phyloP scores from a whole-genome alignment of 1,140 invertebrate species.

The Drosophila pachea region DNA sequence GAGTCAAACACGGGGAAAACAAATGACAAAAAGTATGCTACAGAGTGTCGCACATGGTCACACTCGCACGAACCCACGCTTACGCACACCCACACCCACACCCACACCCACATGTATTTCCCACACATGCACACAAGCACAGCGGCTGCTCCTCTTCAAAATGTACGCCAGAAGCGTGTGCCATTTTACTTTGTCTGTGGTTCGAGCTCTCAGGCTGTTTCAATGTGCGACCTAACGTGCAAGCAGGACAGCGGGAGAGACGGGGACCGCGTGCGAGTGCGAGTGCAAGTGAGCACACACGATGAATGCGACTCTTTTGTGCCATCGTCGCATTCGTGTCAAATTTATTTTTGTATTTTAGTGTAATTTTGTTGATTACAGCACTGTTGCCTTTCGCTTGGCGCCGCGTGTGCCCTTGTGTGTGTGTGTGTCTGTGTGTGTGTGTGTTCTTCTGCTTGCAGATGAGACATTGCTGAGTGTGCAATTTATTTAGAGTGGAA shows the following conservation, averaged over 20 bases:
- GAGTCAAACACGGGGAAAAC: constrained; percentile 60
- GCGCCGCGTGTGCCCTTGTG: constrained; percentile 14
- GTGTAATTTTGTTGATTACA: constrained; percentile 77
- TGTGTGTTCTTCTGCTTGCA: constrained; percentile 24
- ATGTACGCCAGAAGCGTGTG: constrained; percentile 62
- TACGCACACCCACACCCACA: constrained; percentile 17
- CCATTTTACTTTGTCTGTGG: constrained; percentile 61
- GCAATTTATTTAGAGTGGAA: constrained; percentile 72
- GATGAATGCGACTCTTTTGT: constrained; percentile 46
- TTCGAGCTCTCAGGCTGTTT: neutral
- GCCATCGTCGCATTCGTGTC: constrained; percentile 75
- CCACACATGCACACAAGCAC: constrained; percentile 32
- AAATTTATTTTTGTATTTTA: constrained; percentile 77
- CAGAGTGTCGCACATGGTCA: constrained; percentile 73
- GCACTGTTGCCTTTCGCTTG: constrained; percentile 56
- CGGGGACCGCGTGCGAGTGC: neutral
- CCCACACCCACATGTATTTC: constrained; percentile 14
- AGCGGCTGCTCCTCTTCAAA: constrained; percentile 52
- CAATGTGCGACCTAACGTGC: constrained; percentile 4
- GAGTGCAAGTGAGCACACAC: neutral
- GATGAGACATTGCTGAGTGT: constrained; percentile 46
- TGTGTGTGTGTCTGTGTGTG: constrained; percentile 22
- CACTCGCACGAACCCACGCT: constrained; percentile 14
- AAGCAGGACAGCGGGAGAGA: constrained; percentile 1
- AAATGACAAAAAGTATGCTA: constrained; percentile 75